Evolutionary conservation across 92 coral and sea anemone genomes (phyloP), one percentile per base, ranked within the genome.

Genomic region (Isaurus tuberculatus): DNA sequence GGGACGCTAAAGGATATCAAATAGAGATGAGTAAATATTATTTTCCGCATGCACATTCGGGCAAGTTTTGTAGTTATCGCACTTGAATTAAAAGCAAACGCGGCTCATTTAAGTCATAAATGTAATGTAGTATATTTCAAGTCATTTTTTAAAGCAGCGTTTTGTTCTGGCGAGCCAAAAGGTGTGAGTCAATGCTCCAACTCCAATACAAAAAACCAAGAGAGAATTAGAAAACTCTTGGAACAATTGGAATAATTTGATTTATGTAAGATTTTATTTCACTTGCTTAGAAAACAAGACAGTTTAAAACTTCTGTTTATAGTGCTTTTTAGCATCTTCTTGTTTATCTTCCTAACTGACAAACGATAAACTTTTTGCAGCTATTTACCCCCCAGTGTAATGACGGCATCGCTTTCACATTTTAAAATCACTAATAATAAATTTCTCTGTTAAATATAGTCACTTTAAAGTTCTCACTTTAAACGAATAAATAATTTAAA

Each of bases 371-470:
- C 32, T 7, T 32, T 25, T 23, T 13, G 70, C 26, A 57, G 53
- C 32, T 0, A 20, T 34, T 77, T 77, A 77, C 82, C 82, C 82
- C 82, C 82, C 31, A 61, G 68, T 28, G 82, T 20, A 22, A 10
- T 77, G 82, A 77, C 82, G 78, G 82, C 70, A 77, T 23, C 31
- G 49, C 26, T 77, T 60, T 4, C 68, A 58, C 58, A 58, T 65
- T 77, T n/a, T n/a, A n/a, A n/a, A 77, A 77, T 77, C 82, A 22
- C 53, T 40, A 10, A 34, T 77, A 77, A 77, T 77, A 70, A 77
- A 77, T 77, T 77, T 77, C 82, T 77, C 34, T 29, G 82, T 77
- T 34, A 57, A n/a, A 77, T 31, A 63, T 19, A 46, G 80, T 48
- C 66, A 32, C 31, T 42, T 30, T 44, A 26, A 43, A 77, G 70